Conservation (phyloP, 2,888 invertebrate genomes). For the Bugula neritina region DNA sequence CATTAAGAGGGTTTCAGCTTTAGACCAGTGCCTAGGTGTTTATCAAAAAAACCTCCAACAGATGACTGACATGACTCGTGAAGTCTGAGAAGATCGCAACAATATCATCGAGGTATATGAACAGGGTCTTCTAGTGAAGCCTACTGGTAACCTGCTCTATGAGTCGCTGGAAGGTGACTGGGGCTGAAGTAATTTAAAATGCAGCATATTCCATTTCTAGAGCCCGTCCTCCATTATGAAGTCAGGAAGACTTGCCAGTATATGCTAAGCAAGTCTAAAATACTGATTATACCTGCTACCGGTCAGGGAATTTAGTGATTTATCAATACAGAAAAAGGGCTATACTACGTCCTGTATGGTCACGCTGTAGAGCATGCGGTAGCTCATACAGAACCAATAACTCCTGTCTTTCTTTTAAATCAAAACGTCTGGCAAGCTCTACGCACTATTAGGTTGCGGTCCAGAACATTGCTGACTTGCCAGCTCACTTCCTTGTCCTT, state of each 20-base stretch:
- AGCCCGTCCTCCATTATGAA: background rate
- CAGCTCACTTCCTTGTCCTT: background rate
- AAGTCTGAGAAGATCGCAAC: conserved; percentile 32
- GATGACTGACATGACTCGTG: conserved; percentile 28
- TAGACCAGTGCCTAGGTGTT: conserved; percentile 32
- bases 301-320: conserved; percentile 31
- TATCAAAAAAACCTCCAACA: conserved; percentile 32
- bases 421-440: conserved; percentile 26
- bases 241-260: conserved; percentile 35
- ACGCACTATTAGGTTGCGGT: conserved; percentile 3
- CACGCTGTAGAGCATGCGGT: conserved; percentile 26
- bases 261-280: conserved; percentile 33
- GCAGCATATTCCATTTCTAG: background rate
- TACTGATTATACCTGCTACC: conserved; percentile 33
- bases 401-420: conserved; percentile 26
- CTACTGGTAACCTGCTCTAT: no score
- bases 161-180: conserved; percentile 33
- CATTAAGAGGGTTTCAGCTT: conserved; percentile 35
- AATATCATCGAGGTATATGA: no score
- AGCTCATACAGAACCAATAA: conserved; percentile 28
- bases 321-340: conserved; percentile 28
- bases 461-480: background rate
- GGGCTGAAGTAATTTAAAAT: background rate
- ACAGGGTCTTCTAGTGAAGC: conserved; percentile 27
- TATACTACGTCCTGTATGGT: conserved; percentile 26